These are phyloP conservation scores for Lasiommata megera DNA, from an alignment of 2,888 invertebrate species.

Conservation along the genomic window DNA sequence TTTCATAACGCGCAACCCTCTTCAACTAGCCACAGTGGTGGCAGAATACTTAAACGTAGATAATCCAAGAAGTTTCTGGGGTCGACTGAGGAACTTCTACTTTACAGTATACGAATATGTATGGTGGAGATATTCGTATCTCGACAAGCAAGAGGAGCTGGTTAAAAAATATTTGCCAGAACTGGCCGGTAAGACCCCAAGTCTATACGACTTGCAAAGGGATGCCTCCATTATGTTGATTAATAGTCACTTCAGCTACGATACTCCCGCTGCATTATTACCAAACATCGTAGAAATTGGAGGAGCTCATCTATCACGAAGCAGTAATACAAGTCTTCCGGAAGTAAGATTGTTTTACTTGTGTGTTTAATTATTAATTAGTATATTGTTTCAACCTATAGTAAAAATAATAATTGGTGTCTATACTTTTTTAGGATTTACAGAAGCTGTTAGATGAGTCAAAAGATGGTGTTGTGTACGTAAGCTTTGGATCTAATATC, in stretches of 20 bases:
- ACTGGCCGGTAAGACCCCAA: conserved; percentile 53
- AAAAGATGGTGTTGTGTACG: conserved; percentile 77
- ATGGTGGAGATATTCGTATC: conserved; percentile 60
- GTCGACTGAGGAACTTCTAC: conserved; percentile 72
- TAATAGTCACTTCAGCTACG: conserved; percentile 75
- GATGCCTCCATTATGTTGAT: conserved; percentile 64
- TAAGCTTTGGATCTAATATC: conserved; percentile 83
- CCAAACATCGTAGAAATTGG: conserved; percentile 81
- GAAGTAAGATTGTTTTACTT: conserved; percentile 35
- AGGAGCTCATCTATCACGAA: conserved; percentile 70
- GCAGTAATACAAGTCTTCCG: conserved; percentile 49
- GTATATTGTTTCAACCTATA: background rate
- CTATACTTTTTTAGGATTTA: conserved; percentile 65
- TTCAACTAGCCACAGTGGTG: conserved; percentile 58
- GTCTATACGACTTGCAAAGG: conserved; percentile 57
- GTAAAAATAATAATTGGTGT: background rate
- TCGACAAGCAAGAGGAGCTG: conserved; percentile 56
- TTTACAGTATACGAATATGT: conserved; percentile 58
- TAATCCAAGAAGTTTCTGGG: conserved; percentile 76
- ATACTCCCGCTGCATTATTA: conserved; percentile 64
- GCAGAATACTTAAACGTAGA: conserved; percentile 54
- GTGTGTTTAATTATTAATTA: background rate
- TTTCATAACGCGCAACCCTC: conserved; percentile 55
- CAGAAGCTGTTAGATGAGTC: conserved; percentile 74
- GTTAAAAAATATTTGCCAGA: conserved; percentile 57